A percentile compares a stretch with the other conserved stretches of the same genome.
These are phyloP conservation scores for Varroa destructor DNA, from an alignment of 1,140 invertebrate genomes.

Conservation along the genomic window DNA sequence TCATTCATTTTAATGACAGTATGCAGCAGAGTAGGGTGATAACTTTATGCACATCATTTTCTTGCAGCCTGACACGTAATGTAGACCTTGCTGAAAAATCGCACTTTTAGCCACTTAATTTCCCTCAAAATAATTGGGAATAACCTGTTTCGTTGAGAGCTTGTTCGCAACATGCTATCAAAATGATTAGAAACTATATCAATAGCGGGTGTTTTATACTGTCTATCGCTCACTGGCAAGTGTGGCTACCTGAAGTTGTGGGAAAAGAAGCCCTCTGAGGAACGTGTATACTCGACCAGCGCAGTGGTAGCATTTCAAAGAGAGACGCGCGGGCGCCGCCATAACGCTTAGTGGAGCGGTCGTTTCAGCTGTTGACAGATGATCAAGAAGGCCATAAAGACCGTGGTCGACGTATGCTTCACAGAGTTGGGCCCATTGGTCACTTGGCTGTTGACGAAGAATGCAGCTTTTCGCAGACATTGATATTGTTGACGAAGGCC, in stretches of 20 bases:
- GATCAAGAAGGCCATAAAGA: conserved; percentile 18
- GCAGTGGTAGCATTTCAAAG: conserved; percentile 4
- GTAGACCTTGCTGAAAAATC: too few species aligned
- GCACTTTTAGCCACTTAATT: too few species aligned
- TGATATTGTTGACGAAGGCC: background rate
- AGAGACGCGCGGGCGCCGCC: background rate
- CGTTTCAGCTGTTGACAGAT: background rate
- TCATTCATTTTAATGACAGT: background rate
- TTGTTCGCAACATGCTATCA: too few species aligned
- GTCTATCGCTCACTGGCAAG: background rate
- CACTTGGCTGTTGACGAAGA: background rate
- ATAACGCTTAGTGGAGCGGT: background rate
- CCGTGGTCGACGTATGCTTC: conserved; percentile 13
- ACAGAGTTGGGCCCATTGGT: conserved; percentile 1
- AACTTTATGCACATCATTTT: background rate
- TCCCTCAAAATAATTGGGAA: too few species aligned
- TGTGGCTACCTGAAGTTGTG: conserved; percentile 11
- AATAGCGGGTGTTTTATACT: too few species aligned
- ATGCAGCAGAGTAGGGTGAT: background rate
- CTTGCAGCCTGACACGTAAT: too few species aligned
- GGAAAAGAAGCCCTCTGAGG: background rate
- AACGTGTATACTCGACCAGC: background rate
- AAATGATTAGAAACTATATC: too few species aligned
- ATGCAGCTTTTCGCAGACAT: background rate
- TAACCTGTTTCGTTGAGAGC: too few species aligned